These are phyloP conservation scores for Lithobates pipiens DNA, from an alignment of 2,797 vertebrate species.

Conservation along the genomic window DNA sequence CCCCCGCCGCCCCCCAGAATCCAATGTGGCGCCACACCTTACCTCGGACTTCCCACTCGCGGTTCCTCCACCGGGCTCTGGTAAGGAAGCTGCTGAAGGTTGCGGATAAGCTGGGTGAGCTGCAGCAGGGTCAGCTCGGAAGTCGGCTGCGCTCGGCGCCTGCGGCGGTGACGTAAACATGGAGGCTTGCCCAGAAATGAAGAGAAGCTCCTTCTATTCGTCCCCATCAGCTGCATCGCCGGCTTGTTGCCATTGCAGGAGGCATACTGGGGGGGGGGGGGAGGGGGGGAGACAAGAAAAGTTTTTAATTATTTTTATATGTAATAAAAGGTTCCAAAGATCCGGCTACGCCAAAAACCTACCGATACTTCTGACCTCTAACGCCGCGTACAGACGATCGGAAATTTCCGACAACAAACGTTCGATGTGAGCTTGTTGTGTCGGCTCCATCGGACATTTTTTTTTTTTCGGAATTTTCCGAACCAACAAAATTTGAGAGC, in stretches of 20 bases:
- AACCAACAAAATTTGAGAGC: no score
- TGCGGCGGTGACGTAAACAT: slow-evolving; percentile 50
- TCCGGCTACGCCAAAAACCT: no score
- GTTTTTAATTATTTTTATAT: not conserved
- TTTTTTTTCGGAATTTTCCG: no score
- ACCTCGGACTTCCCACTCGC: slow-evolving; percentile 3
- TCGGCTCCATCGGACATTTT: no score
- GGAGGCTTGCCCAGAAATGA: slow-evolving; percentile 57
- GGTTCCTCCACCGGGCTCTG: not conserved
- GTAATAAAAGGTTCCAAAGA: no score
- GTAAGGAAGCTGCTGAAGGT: slow-evolving; percentile 54
- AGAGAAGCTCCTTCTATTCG: slow-evolving; percentile 38
- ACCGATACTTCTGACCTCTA: no score
- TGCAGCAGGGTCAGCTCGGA: slow-evolving; percentile 62
- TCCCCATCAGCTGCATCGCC: slow-evolving; percentile 47
- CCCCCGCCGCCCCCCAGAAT: not conserved
- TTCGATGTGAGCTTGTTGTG: no score
- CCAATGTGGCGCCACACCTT: not conserved
- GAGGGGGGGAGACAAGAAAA: not conserved
- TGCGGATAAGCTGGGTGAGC: slow-evolving; percentile 60
- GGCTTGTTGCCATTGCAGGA: slow-evolving; percentile 59
- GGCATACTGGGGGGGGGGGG: slow-evolving; percentile 62
- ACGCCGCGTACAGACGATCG: no score
- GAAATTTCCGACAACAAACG: no score
- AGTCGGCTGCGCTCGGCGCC: slow-evolving; percentile 9